Evolutionary conservation across 1,140 invertebrate genomes (phyloP).

Genomic region (Aphidius ervi): DNA sequence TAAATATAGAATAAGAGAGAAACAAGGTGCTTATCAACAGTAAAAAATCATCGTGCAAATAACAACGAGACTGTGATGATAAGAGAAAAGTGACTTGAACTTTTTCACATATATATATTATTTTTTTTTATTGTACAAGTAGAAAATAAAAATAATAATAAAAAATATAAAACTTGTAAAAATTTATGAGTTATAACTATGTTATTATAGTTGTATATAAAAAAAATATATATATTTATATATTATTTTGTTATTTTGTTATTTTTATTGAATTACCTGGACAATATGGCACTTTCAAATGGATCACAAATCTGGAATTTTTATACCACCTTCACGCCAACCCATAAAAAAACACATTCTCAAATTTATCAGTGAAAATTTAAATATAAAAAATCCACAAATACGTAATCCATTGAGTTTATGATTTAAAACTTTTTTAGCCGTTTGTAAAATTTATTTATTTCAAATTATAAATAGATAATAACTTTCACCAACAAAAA

Average conservation of each 20-base stretch:
- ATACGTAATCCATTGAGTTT: conserved; percentile 24
- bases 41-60: conserved; percentile 37
- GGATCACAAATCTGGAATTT: conserved; percentile 44
- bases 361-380: conserved; percentile 25
- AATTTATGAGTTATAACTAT: no score
- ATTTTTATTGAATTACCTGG: conserved; percentile 2
- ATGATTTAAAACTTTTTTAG: not conserved
- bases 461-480: no score
- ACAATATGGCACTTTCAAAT: not conserved
- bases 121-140: not conserved
- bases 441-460: not conserved
- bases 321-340: conserved; percentile 45
- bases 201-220: not conserved
- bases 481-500: no score
- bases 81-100: not conserved
- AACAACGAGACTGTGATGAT: conserved; percentile 22
- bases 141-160: not conserved
- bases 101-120: not conserved
- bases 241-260: not conserved
- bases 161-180: no score
- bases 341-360: conserved; percentile 45
- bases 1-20: conserved; percentile 28
- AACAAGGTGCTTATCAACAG: conserved; percentile 30
- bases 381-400: conserved; percentile 24
- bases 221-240: not conserved